Evolutionary conservation across 2,888 invertebrate species (phyloP), one percentile per base, ranked within the genome.

Genomic region (Luperina nickerlii): DNA sequence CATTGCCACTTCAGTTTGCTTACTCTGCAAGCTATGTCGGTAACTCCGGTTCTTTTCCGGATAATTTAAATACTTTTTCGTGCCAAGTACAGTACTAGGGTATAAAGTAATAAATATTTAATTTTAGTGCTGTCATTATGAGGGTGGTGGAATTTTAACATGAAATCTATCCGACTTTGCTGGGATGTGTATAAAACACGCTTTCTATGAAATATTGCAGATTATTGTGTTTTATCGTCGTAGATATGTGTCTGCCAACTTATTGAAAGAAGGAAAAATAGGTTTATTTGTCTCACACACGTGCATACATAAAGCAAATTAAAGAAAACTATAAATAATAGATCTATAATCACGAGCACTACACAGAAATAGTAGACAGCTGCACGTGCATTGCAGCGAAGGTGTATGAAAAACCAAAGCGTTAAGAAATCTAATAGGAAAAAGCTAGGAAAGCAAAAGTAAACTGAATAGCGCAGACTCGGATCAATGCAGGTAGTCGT

Each of bases 21-120:
- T 32, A 32, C 32, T 32, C 32, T 32, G 32, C 32, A 32, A 32
- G 32, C 32, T 32, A 32, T 32, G 32, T 32, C 32, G 32, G 32
- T 32, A 32, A 32, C 32, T 32, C 32, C 32, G 32, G 32, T 32
- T 32, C 32, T 32, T 32, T 32, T 32, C 32, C 32, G 32, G 32
- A 32, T 32, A 32, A 32, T 32, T 32, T 32, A 32, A 32, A 32
- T 32, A 32, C 32, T 32, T 32, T 32, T 32, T 32, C 32, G 32
- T 32, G 32, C 32, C 32, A 32, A 32, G 32, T 32, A 32, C 32
- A 32, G 60, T 66, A 63, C n/a, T 62, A 67, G 15, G 57, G n/a
- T 48, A n/a, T 72, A 27, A 71, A 66, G 32, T 62, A 54, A 74
- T 63, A 13, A 66, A 48, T 79, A 71, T 38, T 71, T 79, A 65